Percentiles rank a stretch among this genome's conserved stretches.
Conservation (phyloP, 2,113 vertebrate genomes). For the Chaetops frenatus region DNA sequence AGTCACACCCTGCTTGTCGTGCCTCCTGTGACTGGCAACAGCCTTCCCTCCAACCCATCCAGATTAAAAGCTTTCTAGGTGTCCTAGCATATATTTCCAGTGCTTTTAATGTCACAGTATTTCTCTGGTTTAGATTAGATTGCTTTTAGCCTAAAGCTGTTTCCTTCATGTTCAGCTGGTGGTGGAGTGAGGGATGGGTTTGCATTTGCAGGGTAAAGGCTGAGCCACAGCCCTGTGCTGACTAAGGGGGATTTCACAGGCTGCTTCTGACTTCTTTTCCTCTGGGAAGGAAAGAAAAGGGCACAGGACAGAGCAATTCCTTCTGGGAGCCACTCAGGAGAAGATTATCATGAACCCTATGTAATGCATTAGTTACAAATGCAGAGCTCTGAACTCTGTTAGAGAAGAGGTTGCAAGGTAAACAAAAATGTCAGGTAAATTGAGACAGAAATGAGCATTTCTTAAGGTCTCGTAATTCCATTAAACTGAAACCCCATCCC, state of each 20-base stretch:
- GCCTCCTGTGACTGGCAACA: background rate
- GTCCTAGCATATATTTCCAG: background rate
- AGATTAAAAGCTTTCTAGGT: constrained; percentile 11
- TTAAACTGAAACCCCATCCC: background rate
- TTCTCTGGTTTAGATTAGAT: background rate
- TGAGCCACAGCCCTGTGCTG: background rate
- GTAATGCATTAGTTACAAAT: background rate
- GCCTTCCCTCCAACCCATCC: background rate
- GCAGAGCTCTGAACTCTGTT: background rate
- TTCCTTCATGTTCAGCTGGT: background rate
- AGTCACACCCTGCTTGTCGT: background rate
- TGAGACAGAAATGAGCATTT: background rate
- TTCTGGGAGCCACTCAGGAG: rapidly evolving
- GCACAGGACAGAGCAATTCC: background rate
- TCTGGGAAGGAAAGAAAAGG: background rate
- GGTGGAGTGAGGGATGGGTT: background rate
- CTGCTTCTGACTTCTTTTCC: background rate
- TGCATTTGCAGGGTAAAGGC: background rate
- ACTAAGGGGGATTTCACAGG: background rate
- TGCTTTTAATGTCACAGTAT: constrained; percentile 6
- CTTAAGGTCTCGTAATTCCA: background rate
- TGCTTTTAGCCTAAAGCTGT: constrained; percentile 7
- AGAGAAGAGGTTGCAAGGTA: background rate
- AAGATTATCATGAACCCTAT: rapidly evolving
- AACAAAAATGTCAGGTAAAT: background rate